Conservation (phyloP, 1,140 invertebrate genomes). For the Pomacea maculata region DNA sequence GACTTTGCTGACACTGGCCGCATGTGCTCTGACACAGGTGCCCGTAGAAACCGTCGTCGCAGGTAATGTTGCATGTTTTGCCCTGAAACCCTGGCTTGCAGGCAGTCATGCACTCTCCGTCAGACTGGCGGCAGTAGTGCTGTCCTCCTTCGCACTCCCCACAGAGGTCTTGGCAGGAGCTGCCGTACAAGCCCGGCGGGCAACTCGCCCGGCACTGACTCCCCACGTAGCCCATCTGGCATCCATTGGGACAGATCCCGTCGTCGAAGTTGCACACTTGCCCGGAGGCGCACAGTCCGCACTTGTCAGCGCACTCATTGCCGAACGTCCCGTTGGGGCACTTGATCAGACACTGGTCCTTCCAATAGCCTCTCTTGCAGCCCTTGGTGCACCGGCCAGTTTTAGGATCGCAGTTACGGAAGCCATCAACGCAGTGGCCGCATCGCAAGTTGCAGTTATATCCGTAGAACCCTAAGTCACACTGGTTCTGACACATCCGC, state of each 20-base stretch:
- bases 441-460: not conserved
- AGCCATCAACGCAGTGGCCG: not conserved
- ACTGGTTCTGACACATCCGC: not conserved
- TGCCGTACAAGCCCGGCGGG: not conserved
- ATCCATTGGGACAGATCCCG: not conserved
- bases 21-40: not conserved
- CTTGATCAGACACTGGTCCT: not conserved
- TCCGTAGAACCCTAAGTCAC: not conserved
- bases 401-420: not conserved
- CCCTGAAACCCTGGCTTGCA: not conserved
- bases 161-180: not conserved
- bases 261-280: not conserved
- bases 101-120: not conserved
- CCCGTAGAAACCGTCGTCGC: not conserved
- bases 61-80: not conserved
- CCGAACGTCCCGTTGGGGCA: not conserved
- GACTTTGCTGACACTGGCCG: not conserved
- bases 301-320: not conserved
- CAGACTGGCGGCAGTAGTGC: not conserved
- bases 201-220: not conserved
- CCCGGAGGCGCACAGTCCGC: not conserved
- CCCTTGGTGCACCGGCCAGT: not conserved
- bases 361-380: not conserved
- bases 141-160: not conserved
- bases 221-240: not conserved